Conservation (phyloP, 2,888 invertebrate species). For the Ochropacha duplaris region DNA sequence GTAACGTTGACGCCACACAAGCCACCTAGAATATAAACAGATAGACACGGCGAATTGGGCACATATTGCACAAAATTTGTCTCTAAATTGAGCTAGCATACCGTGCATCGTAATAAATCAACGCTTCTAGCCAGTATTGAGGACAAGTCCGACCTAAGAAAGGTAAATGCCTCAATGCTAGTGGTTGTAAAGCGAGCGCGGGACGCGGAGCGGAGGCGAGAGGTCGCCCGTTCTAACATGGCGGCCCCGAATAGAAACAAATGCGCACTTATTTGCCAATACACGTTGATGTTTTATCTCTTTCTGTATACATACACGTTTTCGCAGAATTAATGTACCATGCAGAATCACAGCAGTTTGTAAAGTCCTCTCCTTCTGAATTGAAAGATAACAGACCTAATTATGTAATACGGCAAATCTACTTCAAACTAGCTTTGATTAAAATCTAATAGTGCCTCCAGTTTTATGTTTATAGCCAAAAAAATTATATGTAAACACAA, state of each 20-base stretch:
- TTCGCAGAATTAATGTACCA: conserved; percentile 29
- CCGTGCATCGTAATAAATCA: conserved; percentile 75
- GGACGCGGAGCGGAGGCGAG: conserved; percentile 54
- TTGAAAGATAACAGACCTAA: conserved; percentile 1
- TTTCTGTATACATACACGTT: conserved; percentile 31
- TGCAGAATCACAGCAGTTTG: conserved; percentile 5
- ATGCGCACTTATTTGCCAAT: conserved; percentile 74
- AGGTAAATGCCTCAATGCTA: conserved; percentile 80
- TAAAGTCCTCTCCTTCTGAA: background rate
- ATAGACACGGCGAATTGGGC: conserved; percentile 39
- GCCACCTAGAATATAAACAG: conserved; percentile 38
- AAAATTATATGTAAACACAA: background rate
- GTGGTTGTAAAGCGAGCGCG: conserved; percentile 49
- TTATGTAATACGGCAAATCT: conserved; percentile 1
- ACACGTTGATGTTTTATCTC: conserved; percentile 37
- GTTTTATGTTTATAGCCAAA: background rate
- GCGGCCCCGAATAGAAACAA: conserved; percentile 66
- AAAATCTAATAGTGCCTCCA: background rate
- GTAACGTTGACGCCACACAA: conserved; percentile 39
- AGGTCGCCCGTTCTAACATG: conserved; percentile 75
- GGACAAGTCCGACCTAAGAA: conserved; percentile 79
- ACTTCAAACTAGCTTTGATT: background rate
- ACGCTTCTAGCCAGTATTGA: conserved; percentile 72
- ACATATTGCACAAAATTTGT: conserved; percentile 72
- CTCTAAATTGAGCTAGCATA: conserved; percentile 66